Evolutionary conservation across 2,797 vertebrate species (phyloP), one percentile per base, ranked within the genome.

Genomic region (Cirrhinus molitorella): DNA sequence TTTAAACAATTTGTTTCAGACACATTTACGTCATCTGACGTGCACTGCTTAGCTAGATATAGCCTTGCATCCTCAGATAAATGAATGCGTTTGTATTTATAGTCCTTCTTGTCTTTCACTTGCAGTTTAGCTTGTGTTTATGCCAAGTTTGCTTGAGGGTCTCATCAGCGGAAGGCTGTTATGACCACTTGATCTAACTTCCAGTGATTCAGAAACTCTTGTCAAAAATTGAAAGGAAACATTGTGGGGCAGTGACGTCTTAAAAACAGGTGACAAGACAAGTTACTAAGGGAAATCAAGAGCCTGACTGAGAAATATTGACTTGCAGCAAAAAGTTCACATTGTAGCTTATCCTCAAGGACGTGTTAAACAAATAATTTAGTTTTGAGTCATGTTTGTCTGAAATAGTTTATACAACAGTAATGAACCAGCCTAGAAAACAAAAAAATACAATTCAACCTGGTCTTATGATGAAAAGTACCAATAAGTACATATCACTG

Each of bases 31-130:
- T 61, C 31, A 16, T 66, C 49, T 55, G 67, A 61, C 19, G 14
- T 37, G 31, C 11, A 25, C 21, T 21, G 28, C 43, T 16, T 78
- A 49, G 43, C 76, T 61, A 43, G 57, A 78, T 63, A 65, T 65
- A 74, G 70, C 23, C 47, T 67, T 67, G 19, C 12, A 4, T 55
- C 61, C 12, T 43, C 4, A 6, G 37, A 75, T 65, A 40, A 53
- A 76, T 63, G 0, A 75, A 83, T 67, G 31, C 49, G n/a, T 66
- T 67, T 83, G 16, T 75, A 55, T 83, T 65, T 75, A 74, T 74
- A 82, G 59, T 16, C 17, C 17, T 55, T 45, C 23, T 75, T 83
- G 61, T 17, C 61, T 75, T 66, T 82, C 47, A 43, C 71, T 55
- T 74, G 63, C 45, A 51, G 31, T 66, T 63, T 34, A 40, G 28